A percentile compares a stretch with the other conserved stretches of the same genome.
Conservation (phyloP, 2,113 vertebrate genomes). For the Antigone vipio region DNA sequence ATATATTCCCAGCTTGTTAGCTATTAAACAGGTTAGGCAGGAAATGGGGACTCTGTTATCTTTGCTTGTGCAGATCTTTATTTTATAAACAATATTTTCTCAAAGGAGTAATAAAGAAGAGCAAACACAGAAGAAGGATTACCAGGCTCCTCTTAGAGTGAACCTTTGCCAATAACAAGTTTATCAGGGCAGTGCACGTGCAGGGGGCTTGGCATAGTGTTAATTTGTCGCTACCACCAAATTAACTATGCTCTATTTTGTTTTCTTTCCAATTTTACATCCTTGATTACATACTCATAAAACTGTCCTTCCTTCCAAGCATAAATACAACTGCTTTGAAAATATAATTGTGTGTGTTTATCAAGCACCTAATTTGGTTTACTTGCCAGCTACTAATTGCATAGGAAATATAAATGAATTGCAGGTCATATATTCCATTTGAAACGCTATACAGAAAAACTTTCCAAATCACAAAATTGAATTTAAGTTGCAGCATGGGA, state of each 20-base stretch:
- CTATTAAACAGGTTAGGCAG: constrained; percentile 79
- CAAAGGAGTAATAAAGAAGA: constrained; percentile 87
- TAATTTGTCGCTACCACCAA: constrained; percentile 80
- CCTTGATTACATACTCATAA: constrained; percentile 84
- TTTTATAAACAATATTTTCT: constrained; percentile 85
- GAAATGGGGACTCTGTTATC: constrained; percentile 84
- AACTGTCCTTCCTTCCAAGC: constrained; percentile 72
- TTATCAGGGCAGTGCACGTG: constrained; percentile 90
- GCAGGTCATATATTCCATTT: constrained; percentile 54
- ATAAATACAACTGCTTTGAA: constrained; percentile 78
- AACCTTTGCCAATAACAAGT: constrained; percentile 91
- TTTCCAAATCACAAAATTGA: constrained; percentile 12
- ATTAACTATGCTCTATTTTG: constrained; percentile 84
- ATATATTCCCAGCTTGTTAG: constrained; percentile 75
- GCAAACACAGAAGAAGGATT: constrained; percentile 80
- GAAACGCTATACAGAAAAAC: constrained; percentile 30
- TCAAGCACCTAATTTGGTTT: constrained; percentile 78
- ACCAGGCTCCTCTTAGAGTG: constrained; percentile 78
- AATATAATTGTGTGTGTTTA: constrained; percentile 77
- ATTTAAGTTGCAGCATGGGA: constrained; percentile 1
- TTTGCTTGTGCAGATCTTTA: constrained; percentile 86
- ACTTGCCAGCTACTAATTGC: constrained; percentile 75
- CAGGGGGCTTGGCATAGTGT: constrained; percentile 75
- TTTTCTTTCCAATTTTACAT: constrained; percentile 82
- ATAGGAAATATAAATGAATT: constrained; percentile 71